Percentiles rank a stretch among this genome's conserved stretches.
phyloP scores from a whole-genome alignment of 2,888 invertebrate genomes.

The Ichneumoninae sp. region DNA sequence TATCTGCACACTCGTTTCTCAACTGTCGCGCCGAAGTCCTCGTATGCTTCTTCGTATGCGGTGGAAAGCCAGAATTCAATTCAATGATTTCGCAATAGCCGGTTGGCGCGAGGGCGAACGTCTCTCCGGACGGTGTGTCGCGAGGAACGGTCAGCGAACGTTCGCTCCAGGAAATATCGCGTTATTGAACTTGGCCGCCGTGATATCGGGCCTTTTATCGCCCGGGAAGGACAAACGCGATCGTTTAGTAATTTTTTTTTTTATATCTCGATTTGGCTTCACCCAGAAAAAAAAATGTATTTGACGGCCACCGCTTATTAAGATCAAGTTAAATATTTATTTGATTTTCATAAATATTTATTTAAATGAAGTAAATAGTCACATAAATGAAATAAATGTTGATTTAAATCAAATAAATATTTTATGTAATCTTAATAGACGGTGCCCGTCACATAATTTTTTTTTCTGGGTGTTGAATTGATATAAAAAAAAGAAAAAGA shows the following conservation, averaged over 20 bases:
- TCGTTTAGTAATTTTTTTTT: not conserved
- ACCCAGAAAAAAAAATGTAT: too few species aligned
- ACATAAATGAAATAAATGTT: too few species aligned
- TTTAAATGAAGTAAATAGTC: too few species aligned
- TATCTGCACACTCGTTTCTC: conserved; percentile 54
- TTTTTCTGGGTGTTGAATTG: too few species aligned
- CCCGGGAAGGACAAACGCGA: not conserved
- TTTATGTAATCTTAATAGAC: too few species aligned
- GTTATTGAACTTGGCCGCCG: conserved; percentile 15
- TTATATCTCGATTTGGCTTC: too few species aligned
- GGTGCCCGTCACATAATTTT: too few species aligned
- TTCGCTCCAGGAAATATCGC: conserved; percentile 17
- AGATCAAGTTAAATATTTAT: too few species aligned
- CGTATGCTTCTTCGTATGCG: conserved; percentile 27
- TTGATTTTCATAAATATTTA: too few species aligned
- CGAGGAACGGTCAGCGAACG: conserved; percentile 19
- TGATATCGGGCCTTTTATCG: not conserved
- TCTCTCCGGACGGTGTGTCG: not conserved
- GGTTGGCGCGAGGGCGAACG: conserved; percentile 1
- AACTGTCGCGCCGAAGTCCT: conserved; percentile 48
- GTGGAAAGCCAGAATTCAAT: conserved; percentile 53
- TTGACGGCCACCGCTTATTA: too few species aligned
- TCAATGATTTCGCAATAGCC: conserved; percentile 40
- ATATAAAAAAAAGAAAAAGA: too few species aligned
- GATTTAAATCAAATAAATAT: too few species aligned